Base-by-base conservation (phyloP, 2,888 invertebrate genomes). In the Acronicta alni region DNA sequence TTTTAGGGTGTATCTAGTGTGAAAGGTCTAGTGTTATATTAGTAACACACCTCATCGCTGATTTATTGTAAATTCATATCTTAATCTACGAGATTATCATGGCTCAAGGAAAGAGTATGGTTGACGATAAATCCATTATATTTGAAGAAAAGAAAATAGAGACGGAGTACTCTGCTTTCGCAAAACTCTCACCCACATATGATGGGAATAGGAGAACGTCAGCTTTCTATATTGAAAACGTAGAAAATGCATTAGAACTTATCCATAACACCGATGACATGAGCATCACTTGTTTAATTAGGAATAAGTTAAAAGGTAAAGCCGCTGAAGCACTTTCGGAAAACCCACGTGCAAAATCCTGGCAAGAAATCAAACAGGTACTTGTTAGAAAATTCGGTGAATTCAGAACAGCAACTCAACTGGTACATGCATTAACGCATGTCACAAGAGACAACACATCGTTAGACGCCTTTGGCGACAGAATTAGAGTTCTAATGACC, bases 201-300 rank as follows among this genome's bases (percentile, higher is more conserved):
- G 78, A 80, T 15, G 80, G 76, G 0, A 78, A 78, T 43, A 72
- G 23, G 32, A 65, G 57, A 60, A 74, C 74, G 0, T n/a, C 77
- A 37, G 63, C 57, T 38, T 76, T 72, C 38, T 77, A 72, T 41
- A 62, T 73, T 4, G 58, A 72, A 58, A 48, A 62, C 42, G 76
- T 79, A 7, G 74, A 77, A 58, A 75, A 72, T 30, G 67, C 64
- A 2, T 23, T 79, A 47, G 43, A 58, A 3, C 16, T 77, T 2
- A 38, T 69, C 0, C 23, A 48, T 0, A 57, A 65, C 26, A 71
- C 23, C 16, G 58, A 67, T 0, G 67, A 74, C 16, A 23, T 14
- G 3, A 35, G 37, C 6, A 48, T 79, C 9, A 43, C 62, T 0
- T 75, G 73, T 54, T 15, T 79, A 8, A 78, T 78, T 6, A 65